Evolutionary conservation across 1,140 invertebrate genomes (phyloP).

Genomic region (Musca vetustissima): DNA sequence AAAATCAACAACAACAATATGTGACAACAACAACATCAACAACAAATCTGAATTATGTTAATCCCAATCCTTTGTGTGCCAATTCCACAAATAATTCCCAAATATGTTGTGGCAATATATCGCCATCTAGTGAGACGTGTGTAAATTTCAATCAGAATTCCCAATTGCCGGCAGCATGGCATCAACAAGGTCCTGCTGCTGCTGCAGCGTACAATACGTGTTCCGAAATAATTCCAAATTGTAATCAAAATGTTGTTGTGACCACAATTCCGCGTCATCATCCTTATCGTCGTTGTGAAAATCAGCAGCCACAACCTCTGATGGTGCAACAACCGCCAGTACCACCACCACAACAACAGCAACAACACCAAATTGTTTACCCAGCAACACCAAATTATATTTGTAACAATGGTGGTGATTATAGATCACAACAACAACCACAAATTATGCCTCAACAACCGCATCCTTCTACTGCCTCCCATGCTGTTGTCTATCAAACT

Average conservation of each 20-base stretch:
- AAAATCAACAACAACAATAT: conserved; percentile 10
- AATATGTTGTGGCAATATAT: background rate
- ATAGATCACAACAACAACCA: background rate
- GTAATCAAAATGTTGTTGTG: background rate
- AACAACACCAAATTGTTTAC: conserved; percentile 7
- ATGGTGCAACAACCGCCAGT: background rate
- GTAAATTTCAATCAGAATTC: background rate
- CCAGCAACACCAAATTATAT: no score
- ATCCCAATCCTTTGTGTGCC: no score
- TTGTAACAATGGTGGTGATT: background rate
- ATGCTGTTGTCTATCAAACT: background rate
- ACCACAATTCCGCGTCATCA: conserved; percentile 16
- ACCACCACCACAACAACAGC: background rate
- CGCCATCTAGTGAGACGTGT: background rate
- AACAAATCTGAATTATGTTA: no score
- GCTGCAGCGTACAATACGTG: background rate
- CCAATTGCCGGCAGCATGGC: background rate
- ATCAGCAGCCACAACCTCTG: background rate
- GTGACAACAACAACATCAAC: background rate
- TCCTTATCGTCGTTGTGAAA: background rate
- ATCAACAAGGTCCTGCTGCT: conserved; percentile 13
- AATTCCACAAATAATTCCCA: no score
- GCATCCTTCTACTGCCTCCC: background rate
- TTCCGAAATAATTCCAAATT: no score
- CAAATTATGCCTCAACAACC: background rate